A percentile compares a stretch with the other conserved stretches of the same genome.
Evolutionary conservation across 2,113 vertebrate genomes (phyloP).

Genomic region (Macheiramphus alcinus): DNA sequence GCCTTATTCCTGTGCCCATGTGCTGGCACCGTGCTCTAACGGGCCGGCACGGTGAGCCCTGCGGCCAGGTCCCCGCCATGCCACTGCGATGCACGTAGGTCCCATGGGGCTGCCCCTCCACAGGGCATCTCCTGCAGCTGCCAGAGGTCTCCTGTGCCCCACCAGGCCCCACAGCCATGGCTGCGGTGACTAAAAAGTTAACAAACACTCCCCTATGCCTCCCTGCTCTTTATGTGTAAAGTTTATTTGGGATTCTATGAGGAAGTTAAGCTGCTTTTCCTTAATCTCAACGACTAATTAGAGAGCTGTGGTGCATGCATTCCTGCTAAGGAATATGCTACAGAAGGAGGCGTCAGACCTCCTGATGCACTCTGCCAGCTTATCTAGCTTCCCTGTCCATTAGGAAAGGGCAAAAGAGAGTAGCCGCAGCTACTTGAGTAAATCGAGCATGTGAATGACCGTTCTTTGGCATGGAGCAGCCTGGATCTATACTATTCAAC

Average conservation of each 20-base stretch:
- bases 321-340: background rate
- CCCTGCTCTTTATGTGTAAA: background rate
- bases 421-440: background rate
- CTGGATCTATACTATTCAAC: background rate
- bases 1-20: background rate
- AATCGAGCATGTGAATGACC: rapidly evolving
- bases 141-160: background rate
- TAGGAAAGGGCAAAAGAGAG: background rate
- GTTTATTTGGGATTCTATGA: background rate
- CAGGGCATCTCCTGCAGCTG: background rate
- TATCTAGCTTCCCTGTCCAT: background rate
- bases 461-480: rapidly evolving
- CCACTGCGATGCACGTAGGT: background rate
- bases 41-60: rapidly evolving
- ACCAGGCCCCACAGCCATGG: background rate
- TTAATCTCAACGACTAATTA: background rate
- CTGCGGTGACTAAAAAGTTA: background rate
- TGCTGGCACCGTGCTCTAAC: background rate
- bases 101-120: background rate
- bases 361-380: background rate
- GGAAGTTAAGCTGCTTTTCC: background rate
- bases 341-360: background rate
- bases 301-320: background rate
- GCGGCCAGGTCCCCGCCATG: background rate
- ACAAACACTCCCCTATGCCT: background rate